phyloP scores from a whole-genome alignment of 2,797 vertebrate species.

The Tapirus indicus region DNA sequence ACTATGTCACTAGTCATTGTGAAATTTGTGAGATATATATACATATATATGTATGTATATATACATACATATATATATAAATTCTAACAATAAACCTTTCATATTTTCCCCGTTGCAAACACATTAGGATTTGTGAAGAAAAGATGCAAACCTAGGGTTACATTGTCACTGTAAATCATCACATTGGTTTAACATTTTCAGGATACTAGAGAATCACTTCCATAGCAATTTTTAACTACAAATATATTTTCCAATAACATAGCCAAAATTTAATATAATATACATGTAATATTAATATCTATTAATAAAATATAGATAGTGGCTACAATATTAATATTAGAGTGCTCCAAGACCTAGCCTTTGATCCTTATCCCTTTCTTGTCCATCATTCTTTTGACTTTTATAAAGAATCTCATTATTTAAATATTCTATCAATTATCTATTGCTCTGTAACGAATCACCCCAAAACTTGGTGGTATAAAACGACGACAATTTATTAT shows the following conservation, averaged over 20 bases:
- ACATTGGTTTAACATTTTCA: background rate
- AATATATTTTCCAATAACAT: background rate
- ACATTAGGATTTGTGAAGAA: background rate
- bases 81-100: background rate
- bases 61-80: background rate
- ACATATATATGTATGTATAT: background rate
- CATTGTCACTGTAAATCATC: background rate
- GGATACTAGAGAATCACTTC: background rate
- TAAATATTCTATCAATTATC: background rate
- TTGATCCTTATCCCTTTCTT: background rate
- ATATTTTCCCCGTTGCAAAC: background rate
- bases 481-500: background rate
- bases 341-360: background rate
- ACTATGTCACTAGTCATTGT: background rate
- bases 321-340: background rate
- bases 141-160: background rate
- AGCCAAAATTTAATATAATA: background rate
- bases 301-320: background rate
- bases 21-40: background rate
- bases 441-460: background rate
- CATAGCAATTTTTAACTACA: background rate
- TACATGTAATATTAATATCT: background rate
- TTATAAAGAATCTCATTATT: background rate
- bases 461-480: background rate
- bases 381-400: background rate